Evolutionary conservation across 2,113 vertebrate genomes (phyloP).

Genomic region (Cyprinodon brontotheroides): DNA sequence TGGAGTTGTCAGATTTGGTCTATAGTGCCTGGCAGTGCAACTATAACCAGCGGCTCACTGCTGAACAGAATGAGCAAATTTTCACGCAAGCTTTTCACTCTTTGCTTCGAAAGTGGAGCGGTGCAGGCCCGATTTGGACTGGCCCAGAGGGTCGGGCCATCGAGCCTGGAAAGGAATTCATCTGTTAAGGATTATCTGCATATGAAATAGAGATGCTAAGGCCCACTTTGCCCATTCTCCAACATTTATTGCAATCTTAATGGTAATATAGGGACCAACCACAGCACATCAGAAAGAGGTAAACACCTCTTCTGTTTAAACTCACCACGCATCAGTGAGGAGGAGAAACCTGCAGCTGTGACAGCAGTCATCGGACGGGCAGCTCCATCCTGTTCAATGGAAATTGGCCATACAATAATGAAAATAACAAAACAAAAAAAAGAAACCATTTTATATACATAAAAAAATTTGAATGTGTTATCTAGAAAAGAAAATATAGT

Average conservation of each 20-base stretch:
- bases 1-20: too few species aligned
- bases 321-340: conserved; percentile 84
- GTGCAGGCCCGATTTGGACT: too few species aligned
- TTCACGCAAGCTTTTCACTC: too few species aligned
- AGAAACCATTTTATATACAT: too few species aligned
- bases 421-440: not conserved
- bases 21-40: not conserved
- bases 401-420: not conserved
- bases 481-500: too few species aligned
- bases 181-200: not conserved
- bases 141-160: conserved; percentile 90
- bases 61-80: not conserved
- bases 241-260: not conserved
- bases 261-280: not conserved
- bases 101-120: conserved; percentile 88
- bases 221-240: not conserved
- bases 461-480: too few species aligned
- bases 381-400: conserved; percentile 84
- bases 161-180: conserved; percentile 78
- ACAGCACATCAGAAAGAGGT: not conserved
- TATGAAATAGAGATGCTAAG: not conserved
- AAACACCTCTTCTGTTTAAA: not conserved
- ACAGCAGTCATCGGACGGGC: conserved; percentile 95
- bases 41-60: not conserved
- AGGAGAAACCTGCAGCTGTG: conserved; percentile 92